Percentiles rank a stretch among this genome's conserved stretches.
These are phyloP conservation scores for Acrocyrtus sp. DNA, from an alignment of 2,888 invertebrate species.

Conservation along the genomic window DNA sequence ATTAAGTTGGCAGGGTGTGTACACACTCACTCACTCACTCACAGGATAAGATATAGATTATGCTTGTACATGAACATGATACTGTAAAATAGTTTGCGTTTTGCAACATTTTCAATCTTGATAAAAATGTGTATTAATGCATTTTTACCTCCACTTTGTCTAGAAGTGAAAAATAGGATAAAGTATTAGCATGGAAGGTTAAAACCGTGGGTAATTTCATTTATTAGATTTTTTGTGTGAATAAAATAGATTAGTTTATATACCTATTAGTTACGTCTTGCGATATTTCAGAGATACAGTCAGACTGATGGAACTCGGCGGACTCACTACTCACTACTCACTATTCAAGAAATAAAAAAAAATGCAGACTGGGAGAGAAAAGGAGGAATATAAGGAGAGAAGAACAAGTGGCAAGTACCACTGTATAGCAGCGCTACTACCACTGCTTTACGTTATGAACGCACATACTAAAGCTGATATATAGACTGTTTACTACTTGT, in stretches of 20 bases:
- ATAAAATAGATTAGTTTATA: slow-evolving; percentile 1
- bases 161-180: slow-evolving; percentile 13
- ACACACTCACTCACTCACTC: too few species aligned
- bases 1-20: slow-evolving; percentile 20
- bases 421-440: too few species aligned
- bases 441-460: too few species aligned
- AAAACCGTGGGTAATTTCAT: slow-evolving; percentile 31
- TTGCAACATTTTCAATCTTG: slow-evolving; percentile 13
- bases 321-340: too few species aligned
- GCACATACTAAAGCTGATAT: too few species aligned
- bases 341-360: too few species aligned
- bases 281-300: too few species aligned
- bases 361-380: too few species aligned
- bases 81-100: too few species aligned
- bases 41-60: slow-evolving; percentile 17
- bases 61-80: not conserved
- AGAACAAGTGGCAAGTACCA: too few species aligned
- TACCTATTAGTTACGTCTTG: not conserved
- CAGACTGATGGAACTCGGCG: too few species aligned
- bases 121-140: not conserved
- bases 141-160: not conserved
- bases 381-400: too few species aligned
- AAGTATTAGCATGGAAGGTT: not conserved
- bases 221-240: slow-evolving; percentile 14
- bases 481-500: slow-evolving; percentile 21